These are phyloP conservation scores for Bellardia pandia DNA, from an alignment of 2,888 invertebrate species.

Conservation along the genomic window DNA sequence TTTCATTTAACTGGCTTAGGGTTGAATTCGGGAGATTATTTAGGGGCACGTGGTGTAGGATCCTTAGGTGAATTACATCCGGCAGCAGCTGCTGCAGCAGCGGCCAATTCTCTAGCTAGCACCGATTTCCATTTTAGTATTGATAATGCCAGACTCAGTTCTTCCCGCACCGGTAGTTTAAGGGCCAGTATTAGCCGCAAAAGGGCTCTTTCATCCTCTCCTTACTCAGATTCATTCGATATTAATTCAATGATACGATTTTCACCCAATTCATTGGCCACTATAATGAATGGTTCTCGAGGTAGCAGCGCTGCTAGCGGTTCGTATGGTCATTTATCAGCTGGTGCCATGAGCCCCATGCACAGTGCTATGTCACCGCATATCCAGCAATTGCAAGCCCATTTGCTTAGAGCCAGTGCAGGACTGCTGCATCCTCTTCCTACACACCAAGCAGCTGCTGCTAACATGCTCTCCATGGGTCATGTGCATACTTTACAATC, in stretches of 20 bases:
- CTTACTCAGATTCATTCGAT: constrained; percentile 97
- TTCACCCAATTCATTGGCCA: constrained; percentile 95
- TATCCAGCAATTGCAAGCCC: constrained; percentile 91
- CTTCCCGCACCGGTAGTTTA: constrained; percentile 84
- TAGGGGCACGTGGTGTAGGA: constrained; percentile 85
- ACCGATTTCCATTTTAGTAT: constrained; percentile 95
- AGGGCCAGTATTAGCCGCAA: constrained; percentile 91
- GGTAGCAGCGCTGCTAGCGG: constrained; percentile 92
- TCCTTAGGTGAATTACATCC: constrained; percentile 85
- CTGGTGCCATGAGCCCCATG: constrained; percentile 95
- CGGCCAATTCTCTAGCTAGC: constrained; percentile 89
- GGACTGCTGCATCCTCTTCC: constrained; percentile 82
- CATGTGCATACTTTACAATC: constrained; percentile 77
- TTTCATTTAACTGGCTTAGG: constrained; percentile 85
- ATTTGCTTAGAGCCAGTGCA: constrained; percentile 88
- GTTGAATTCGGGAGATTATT: constrained; percentile 86
- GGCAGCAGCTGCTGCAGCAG: constrained; percentile 77
- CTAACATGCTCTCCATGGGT: constrained; percentile 81
- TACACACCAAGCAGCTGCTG: constrained; percentile 79
- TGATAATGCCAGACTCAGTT: constrained; percentile 86
- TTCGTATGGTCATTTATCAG: constrained; percentile 98
- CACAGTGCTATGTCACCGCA: constrained; percentile 86
- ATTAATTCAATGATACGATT: constrained; percentile 98
- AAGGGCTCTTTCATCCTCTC: constrained; percentile 96
- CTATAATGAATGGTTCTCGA: constrained; percentile 92